phyloP scores from a whole-genome alignment of 2,888 invertebrate species.

The Anthrax anthrax region DNA sequence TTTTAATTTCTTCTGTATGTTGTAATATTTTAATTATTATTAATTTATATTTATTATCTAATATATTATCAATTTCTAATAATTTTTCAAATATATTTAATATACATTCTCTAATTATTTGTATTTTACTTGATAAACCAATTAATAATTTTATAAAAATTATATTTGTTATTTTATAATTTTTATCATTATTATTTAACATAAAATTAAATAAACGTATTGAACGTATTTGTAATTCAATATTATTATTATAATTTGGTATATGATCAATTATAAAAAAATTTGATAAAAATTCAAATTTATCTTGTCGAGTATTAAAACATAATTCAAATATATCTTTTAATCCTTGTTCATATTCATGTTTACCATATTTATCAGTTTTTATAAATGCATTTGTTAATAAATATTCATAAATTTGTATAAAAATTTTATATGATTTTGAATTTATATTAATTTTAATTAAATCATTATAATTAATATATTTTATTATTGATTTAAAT shows the following conservation, averaged over 20 bases:
- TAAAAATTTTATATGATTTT: constrained; percentile 11
- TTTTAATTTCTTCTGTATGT: constrained; percentile 43
- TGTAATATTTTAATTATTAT: constrained; percentile 17
- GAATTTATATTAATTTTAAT: constrained; percentile 6
- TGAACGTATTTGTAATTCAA: constrained; percentile 39
- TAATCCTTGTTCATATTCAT: constrained; percentile 20
- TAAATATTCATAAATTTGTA: constrained; percentile 20
- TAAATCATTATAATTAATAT: constrained; percentile 32
- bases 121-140: constrained; percentile 41
- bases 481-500: constrained; percentile 37
- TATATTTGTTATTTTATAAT: constrained; percentile 12
- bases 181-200: constrained; percentile 12
- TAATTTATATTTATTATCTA: constrained; percentile 3
- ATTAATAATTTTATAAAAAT: constrained; percentile 29
- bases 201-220: constrained; percentile 26
- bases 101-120: constrained; percentile 38
- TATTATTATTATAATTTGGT: constrained; percentile 17
- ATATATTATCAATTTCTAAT: not conserved
- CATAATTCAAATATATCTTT: constrained; percentile 32
- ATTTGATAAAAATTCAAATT: constrained; percentile 43
- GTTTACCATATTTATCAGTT: constrained; percentile 11
- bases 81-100: constrained; percentile 39
- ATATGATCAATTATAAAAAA: constrained; percentile 33
- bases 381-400: constrained; percentile 13
- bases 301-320: constrained; percentile 24